phyloP scores from a whole-genome alignment of 2,888 invertebrate genomes.

The Apamea epomidion region DNA sequence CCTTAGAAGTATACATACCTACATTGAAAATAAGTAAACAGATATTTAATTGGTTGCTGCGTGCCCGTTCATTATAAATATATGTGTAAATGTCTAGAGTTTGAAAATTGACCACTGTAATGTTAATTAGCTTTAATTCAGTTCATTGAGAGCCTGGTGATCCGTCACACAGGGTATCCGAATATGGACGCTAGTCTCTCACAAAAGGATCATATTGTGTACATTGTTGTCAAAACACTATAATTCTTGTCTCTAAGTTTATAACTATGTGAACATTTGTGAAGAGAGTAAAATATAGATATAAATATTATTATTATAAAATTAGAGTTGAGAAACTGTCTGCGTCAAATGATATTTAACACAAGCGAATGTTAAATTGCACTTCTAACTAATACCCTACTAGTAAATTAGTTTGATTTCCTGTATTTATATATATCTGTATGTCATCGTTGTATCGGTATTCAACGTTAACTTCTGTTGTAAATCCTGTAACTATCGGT shows the following conservation, averaged over 20 bases:
- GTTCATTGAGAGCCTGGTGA: too few species aligned
- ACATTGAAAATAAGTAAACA: too few species aligned
- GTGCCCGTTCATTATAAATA: background rate
- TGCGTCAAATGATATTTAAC: too few species aligned
- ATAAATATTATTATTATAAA: background rate
- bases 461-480: conserved; percentile 35
- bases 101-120: too few species aligned
- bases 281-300: background rate
- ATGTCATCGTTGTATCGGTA: background rate
- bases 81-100: too few species aligned
- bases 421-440: background rate
- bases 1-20: background rate
- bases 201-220: too few species aligned
- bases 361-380: too few species aligned
- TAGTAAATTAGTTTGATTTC: background rate
- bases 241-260: background rate
- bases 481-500: conserved; percentile 53
- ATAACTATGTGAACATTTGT: background rate
- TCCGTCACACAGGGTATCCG: too few species aligned
- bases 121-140: too few species aligned
- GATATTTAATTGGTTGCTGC: background rate
- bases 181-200: too few species aligned
- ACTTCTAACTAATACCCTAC: background rate
- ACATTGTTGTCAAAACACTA: too few species aligned
- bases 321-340: too few species aligned